Evolutionary conservation across 1,140 invertebrate genomes (phyloP).

Genomic region (Anoplolepis gracilipes): DNA sequence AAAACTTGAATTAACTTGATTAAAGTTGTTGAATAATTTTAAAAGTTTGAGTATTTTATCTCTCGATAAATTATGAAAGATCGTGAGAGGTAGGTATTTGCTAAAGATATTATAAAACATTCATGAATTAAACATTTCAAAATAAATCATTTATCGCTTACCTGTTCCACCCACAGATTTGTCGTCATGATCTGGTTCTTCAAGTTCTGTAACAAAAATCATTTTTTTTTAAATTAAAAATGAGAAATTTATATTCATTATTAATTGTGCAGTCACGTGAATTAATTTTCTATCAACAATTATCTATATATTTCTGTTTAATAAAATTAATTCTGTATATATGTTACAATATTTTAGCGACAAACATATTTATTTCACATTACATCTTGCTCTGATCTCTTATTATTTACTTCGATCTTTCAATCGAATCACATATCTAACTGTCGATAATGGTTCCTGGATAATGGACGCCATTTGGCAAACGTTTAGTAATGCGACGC

Average conservation of each 20-base stretch:
- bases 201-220: constrained; percentile 90
- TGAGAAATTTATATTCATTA: not conserved
- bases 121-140: not conserved
- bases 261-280: not conserved
- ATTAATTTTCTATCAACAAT: not conserved
- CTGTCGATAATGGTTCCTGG: not conserved
- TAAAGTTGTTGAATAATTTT: not conserved
- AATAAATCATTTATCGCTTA: constrained; percentile 82
- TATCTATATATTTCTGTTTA: not conserved
- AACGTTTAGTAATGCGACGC: not conserved
- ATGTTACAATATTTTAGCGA: not conserved
- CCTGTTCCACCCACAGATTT: constrained; percentile 96
- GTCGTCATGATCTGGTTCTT: constrained; percentile 97
- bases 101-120: not conserved
- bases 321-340: not conserved
- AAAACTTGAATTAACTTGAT: not conserved
- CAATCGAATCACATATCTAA: not conserved
- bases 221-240: not conserved
- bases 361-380: not conserved
- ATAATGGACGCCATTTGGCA: constrained; percentile 12
- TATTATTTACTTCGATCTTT: not conserved
- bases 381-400: not conserved
- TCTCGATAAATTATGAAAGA: not conserved
- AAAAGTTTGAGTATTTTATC: not conserved
- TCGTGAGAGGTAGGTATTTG: not conserved